A percentile compares a stretch with the other conserved stretches of the same genome.
phyloP scores from a whole-genome alignment of 2,888 invertebrate genomes.

The Agrochola lychnidis region DNA sequence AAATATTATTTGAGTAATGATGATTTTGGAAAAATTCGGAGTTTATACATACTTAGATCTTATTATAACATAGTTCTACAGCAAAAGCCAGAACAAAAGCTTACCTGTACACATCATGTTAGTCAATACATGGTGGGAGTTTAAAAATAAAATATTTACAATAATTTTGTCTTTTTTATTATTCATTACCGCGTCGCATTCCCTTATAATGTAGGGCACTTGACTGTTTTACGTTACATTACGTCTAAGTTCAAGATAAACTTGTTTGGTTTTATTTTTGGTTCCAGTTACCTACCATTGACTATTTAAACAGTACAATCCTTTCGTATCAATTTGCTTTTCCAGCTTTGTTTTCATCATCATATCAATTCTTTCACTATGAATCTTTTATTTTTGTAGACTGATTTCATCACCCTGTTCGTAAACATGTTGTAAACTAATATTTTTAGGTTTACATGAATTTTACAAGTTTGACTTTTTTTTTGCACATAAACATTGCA shows the following conservation, averaged over 20 bases:
- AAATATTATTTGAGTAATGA: background rate
- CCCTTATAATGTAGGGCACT: background rate
- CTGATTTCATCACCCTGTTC: background rate
- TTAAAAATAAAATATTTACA: conserved; percentile 20
- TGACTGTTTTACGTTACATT: background rate
- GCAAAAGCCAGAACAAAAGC: conserved; percentile 4
- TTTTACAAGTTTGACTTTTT: background rate
- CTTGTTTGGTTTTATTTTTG: conserved; percentile 3
- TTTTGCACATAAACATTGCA: background rate
- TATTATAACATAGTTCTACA: background rate
- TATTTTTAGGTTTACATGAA: background rate
- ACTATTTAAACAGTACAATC: background rate
- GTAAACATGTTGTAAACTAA: background rate
- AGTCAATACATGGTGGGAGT: background rate
- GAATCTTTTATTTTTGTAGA: background rate
- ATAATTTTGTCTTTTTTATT: conserved; percentile 1
- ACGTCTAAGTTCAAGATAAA: background rate
- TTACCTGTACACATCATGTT: conserved; percentile 25
- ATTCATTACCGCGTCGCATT: background rate
- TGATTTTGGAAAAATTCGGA: background rate
- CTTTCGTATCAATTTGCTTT: background rate
- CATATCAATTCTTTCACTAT: background rate
- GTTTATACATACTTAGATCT: background rate
- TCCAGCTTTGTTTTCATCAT: background rate
- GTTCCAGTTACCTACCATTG: background rate